These are phyloP conservation scores for Strix uralensis DNA, from an alignment of 2,113 vertebrate species.

Conservation along the genomic window DNA sequence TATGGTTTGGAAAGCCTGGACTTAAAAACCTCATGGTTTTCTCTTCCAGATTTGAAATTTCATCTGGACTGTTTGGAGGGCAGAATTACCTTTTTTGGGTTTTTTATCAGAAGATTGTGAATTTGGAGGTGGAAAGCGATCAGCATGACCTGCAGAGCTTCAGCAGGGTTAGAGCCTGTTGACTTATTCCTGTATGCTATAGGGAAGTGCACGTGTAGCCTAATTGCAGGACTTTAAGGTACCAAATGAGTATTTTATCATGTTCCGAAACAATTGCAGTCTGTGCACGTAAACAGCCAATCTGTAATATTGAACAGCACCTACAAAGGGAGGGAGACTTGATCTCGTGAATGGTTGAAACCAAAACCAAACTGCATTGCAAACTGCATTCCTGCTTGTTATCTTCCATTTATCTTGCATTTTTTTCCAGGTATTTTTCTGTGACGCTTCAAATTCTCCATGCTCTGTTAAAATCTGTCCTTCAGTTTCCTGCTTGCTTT, in stretches of 20 bases:
- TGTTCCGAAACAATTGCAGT: background rate
- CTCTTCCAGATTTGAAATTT: background rate
- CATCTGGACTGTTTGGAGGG: background rate
- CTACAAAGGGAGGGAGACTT: background rate
- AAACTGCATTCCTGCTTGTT: background rate
- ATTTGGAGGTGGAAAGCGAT: background rate
- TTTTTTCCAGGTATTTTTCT: background rate
- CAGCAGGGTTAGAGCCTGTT: accelerated
- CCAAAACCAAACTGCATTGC: background rate
- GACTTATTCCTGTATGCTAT: background rate
- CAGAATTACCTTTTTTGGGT: background rate
- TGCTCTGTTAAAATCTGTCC: background rate
- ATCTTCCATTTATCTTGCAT: background rate
- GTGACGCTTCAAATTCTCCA: background rate
- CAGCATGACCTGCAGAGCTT: accelerated
- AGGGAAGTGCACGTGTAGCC: background rate
- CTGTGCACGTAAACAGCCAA: background rate
- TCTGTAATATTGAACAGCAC: background rate
- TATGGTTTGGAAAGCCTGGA: background rate
- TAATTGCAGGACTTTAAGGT: background rate
- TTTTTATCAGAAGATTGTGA: background rate
- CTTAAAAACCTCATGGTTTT: background rate
- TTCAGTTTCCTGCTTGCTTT: background rate
- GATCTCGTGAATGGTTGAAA: background rate
- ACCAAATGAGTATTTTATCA: background rate